A percentile compares a stretch with the other conserved stretches of the same genome.
These are phyloP conservation scores for Podarcis muralis DNA, from an alignment of 2,113 vertebrate species.

Conservation along the genomic window DNA sequence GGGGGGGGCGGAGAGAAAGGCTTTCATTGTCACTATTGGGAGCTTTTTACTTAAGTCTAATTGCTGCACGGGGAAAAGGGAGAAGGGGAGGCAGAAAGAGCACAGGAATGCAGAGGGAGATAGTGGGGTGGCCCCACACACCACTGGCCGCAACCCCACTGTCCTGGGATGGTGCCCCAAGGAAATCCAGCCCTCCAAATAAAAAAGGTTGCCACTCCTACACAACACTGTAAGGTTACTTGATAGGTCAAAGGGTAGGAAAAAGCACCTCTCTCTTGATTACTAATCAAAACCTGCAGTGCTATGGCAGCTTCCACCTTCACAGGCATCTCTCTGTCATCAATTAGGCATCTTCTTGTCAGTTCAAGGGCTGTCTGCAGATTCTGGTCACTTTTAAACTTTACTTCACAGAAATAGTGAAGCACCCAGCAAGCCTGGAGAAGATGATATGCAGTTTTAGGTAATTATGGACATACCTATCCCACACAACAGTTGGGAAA, in stretches of 20 bases:
- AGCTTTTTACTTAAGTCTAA: neutral
- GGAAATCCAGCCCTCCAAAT: neutral
- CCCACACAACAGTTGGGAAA: neutral
- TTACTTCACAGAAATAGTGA: constrained; percentile 99
- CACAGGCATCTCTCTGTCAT: constrained; percentile 98
- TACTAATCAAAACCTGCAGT: constrained; percentile 97
- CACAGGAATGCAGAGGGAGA: too few relatives aligned
- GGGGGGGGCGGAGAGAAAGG: too few relatives aligned
- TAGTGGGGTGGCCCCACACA: neutral
- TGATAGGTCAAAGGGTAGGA: neutral
- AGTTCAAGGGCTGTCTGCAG: constrained; percentile 94
- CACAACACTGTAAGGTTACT: neutral
- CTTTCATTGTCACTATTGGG: too few relatives aligned
- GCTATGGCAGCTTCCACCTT: constrained; percentile 99
- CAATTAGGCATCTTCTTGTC: constrained; percentile 93
- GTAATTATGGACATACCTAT: neutral
- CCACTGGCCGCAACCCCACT: too few relatives aligned
- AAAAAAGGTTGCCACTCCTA: neutral
- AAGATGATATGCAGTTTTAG: constrained; percentile 14
- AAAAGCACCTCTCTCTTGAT: constrained; percentile 94
- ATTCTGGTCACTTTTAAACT: constrained; percentile 98
- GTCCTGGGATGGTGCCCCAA: neutral
- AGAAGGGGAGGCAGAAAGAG: neutral
- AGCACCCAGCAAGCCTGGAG: constrained; percentile 97
- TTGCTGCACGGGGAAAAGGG: neutral